These are phyloP conservation scores for Motacilla tschutschensis DNA, from an alignment of 2,113 vertebrate species.

Conservation along the genomic window DNA sequence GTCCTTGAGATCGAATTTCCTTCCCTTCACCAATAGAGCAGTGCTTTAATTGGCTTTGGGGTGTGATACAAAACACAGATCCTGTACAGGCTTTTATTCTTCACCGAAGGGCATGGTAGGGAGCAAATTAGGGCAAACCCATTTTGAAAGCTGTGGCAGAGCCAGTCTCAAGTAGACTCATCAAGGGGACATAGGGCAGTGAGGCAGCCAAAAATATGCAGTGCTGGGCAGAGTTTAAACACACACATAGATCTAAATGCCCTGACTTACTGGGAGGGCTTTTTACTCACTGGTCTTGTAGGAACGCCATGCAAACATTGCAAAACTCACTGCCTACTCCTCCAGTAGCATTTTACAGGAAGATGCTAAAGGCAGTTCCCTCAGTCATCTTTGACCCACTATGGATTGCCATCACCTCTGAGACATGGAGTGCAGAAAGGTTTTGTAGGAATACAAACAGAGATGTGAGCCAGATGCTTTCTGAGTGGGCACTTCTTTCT, in stretches of 20 bases:
- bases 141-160: not conserved
- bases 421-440: not conserved
- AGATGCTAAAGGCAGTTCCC: not conserved
- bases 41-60: not conserved
- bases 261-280: not conserved
- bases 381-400: not conserved
- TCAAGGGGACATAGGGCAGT: accelerated
- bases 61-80: not conserved
- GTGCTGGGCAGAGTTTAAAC: not conserved
- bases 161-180: accelerated
- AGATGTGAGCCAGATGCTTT: not conserved
- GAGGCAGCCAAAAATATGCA: accelerated
- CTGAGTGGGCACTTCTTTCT: not conserved
- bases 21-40: not conserved
- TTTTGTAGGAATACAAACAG: not conserved
- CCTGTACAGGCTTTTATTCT: not conserved
- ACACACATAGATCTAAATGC: accelerated
- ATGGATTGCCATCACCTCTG: not conserved
- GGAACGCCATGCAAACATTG: not conserved
- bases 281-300: not conserved
- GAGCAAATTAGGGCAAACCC: not conserved
- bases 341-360: not conserved
- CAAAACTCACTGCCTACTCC: not conserved
- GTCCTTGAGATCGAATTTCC: not conserved
- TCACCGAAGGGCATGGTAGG: not conserved